Percentiles rank a stretch among this genome's conserved stretches.
These are phyloP conservation scores for Eilema caniola DNA, from an alignment of 2,888 invertebrate species.

Conservation along the genomic window DNA sequence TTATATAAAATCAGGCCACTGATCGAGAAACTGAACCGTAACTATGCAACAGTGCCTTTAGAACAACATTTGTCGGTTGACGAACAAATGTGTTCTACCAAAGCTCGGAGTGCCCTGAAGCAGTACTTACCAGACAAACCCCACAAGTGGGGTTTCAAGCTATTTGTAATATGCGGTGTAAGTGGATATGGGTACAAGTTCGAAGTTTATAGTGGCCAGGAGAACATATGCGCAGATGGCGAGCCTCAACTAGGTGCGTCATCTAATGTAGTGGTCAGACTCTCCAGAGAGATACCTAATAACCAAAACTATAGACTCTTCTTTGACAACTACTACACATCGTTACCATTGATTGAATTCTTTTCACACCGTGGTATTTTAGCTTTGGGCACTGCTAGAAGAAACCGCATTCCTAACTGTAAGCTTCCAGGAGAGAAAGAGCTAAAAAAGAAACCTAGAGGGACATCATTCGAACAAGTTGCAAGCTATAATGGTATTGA, in stretches of 20 bases:
- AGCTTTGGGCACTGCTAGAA: constrained; percentile 23
- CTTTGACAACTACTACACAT: constrained; percentile 39
- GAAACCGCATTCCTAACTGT: too few species aligned
- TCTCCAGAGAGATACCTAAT: constrained; percentile 52
- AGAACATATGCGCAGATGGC: constrained; percentile 36
- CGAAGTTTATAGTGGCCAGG: constrained; percentile 55
- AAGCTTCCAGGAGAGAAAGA: too few species aligned
- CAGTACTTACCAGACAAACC: constrained; percentile 64
- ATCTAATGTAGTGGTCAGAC: constrained; percentile 57
- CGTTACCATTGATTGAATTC: constrained; percentile 19
- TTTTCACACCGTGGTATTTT: constrained; percentile 22
- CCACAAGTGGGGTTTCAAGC: constrained; percentile 59
- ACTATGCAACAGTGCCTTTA: constrained; percentile 24
- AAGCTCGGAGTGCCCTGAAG: constrained; percentile 41
- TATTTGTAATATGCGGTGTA: constrained; percentile 50
- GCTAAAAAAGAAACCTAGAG: too few species aligned
- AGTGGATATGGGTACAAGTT: constrained; percentile 54
- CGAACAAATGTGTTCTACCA: constrained; percentile 53
- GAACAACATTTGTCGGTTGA: constrained; percentile 40
- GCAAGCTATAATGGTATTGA: too few species aligned
- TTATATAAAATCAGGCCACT: constrained; percentile 31
- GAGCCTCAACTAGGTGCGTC: constrained; percentile 56
- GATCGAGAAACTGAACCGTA: constrained; percentile 20
- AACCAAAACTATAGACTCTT: constrained; percentile 57
- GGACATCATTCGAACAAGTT: too few species aligned